These are phyloP conservation scores for Poecile atricapillus DNA, from an alignment of 2,113 vertebrate species.

Conservation along the genomic window DNA sequence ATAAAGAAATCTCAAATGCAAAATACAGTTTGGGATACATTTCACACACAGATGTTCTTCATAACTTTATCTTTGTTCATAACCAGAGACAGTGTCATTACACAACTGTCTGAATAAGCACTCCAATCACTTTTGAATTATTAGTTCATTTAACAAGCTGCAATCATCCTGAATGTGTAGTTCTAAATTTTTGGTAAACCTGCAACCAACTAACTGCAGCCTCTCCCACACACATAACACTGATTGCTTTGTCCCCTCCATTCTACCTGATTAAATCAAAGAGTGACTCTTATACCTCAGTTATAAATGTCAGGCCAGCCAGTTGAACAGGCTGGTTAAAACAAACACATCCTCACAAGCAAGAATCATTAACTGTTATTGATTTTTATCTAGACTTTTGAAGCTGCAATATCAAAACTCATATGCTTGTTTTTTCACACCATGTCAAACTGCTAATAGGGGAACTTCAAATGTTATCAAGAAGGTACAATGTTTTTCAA, in stretches of 20 bases:
- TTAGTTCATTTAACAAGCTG: neutral
- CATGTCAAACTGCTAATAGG: neutral
- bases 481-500: neutral
- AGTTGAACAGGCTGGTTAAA: neutral
- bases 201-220: neutral
- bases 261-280: neutral
- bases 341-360: neutral
- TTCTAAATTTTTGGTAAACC: neutral
- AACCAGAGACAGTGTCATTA: neutral
- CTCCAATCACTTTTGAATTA: neutral
- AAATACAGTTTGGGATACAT: neutral
- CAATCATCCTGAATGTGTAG: neutral
- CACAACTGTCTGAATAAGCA: neutral
- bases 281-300: neutral
- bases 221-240: neutral
- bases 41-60: neutral
- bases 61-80: neutral
- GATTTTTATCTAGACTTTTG: neutral
- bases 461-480: neutral
- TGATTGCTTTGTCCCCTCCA: fast-evolving
- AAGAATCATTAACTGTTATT: neutral
- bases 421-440: neutral
- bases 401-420: neutral
- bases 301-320: neutral
- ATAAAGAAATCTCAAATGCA: neutral